phyloP scores from a whole-genome alignment of 2,888 invertebrate species.

The Pseudoips prasinana region DNA sequence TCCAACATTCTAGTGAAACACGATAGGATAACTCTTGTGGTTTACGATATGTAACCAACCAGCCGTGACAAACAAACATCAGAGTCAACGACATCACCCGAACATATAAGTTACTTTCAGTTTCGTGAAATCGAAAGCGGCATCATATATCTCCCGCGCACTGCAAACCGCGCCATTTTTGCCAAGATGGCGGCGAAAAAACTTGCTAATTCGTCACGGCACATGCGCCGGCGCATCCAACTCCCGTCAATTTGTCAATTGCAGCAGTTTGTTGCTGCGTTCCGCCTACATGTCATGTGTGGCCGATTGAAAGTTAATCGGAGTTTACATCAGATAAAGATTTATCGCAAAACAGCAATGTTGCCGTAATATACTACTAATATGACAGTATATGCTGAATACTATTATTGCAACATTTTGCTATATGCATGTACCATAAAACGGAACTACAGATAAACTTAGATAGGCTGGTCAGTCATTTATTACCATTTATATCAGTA shows the following conservation, averaged over 20 bases:
- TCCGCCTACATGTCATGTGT: constrained; percentile 30
- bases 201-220: constrained; percentile 67
- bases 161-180: constrained; percentile 61
- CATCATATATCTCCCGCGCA: constrained; percentile 63
- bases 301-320: constrained; percentile 15
- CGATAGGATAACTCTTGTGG: constrained; percentile 60
- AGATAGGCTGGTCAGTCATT: constrained; percentile 4
- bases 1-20: constrained; percentile 62
- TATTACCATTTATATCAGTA: constrained; percentile 8
- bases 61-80: constrained; percentile 77
- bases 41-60: constrained; percentile 57
- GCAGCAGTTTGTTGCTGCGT: constrained; percentile 33
- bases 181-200: constrained; percentile 67
- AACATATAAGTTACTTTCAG: constrained; percentile 76
- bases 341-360: constrained; percentile 5
- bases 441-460: background rate
- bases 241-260: constrained; percentile 64
- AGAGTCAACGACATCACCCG: constrained; percentile 77
- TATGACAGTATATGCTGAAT: too few relatives aligned
- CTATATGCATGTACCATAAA: too few relatives aligned
- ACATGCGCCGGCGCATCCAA: constrained; percentile 48
- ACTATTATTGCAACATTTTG: too few relatives aligned
- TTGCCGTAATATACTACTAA: too few relatives aligned
- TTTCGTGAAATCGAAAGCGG: constrained; percentile 78
- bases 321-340: constrained; percentile 9